Conservation (phyloP, 2,113 vertebrate genomes). For the Hipposideros armiger region DNA sequence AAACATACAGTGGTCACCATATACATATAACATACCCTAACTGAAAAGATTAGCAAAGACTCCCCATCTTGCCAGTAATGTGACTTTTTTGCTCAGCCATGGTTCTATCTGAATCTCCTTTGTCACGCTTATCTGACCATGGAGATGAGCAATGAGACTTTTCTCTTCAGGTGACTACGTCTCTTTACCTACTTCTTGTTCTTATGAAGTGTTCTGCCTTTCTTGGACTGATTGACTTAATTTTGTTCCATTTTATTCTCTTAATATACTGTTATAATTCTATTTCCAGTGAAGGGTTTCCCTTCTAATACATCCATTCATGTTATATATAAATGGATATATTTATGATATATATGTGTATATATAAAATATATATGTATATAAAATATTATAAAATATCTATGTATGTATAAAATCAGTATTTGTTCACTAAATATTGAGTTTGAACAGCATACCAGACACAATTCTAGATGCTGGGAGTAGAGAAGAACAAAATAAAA, state of each 20-base stretch:
- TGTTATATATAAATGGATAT: background rate
- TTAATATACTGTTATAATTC: background rate
- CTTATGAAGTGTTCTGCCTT: background rate
- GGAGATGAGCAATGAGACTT: background rate
- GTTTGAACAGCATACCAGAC: background rate
- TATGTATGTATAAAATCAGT: background rate
- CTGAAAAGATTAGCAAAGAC: background rate
- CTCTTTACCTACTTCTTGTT: background rate
- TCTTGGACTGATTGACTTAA: background rate
- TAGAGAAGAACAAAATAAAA: background rate
- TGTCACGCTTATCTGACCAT: background rate
- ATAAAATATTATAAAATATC: background rate
- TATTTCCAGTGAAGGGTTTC: background rate
- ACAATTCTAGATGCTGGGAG: background rate
- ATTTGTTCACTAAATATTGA: background rate
- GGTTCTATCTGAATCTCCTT: background rate
- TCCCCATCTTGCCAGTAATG: background rate
- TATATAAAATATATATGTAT: background rate
- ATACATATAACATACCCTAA: background rate
- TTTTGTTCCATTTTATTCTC: slow-evolving; percentile 8
- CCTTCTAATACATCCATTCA: background rate
- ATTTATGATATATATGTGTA: background rate
- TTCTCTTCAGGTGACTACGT: background rate
- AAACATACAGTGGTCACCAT: background rate
- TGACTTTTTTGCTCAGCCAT: background rate